Evolutionary conservation across 2,113 vertebrate genomes (phyloP), one percentile per base, ranked within the genome.

Genomic region (Callipepla squamata): DNA sequence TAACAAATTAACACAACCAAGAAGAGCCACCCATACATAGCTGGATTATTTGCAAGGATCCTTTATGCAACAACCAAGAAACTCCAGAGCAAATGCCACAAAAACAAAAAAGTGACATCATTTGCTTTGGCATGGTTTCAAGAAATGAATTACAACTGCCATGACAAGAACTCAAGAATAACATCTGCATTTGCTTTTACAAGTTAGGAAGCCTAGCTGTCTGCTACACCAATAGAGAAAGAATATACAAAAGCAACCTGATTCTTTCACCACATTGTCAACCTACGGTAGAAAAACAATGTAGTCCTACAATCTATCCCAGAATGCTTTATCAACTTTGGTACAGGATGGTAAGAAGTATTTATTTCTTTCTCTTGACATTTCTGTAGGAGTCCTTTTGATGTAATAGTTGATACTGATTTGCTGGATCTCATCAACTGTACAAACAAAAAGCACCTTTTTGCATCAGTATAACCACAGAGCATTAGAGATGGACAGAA

Each of bases 1-100:
- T 21, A 95, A 92, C 67, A 85, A 78, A 90, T 47, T 40, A 75
- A 75, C 32, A 84, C 32, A 75, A 93, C 93, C 96, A 92, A 94
- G 69, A 72, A 86, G 73, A 93, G 92, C 77, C 83, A 78, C 92
- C 80, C 90, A 78, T 63, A 20, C 32, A 81, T 0, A 70, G 23
- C 30, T 57, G 55, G 87, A 82, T 21, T 92, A 19, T 51, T 84
- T 92, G 65, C 80, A 93, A 70, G 47, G 93, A 47, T 90, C 61
- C 32, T 95, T 74, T 92, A 80, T 55, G 82, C 57, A 94, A 85
- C 92, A 93, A 96, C 85, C 72, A 51, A 47, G 85, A 85, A 94
- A 86, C 10, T 50, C 34, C 38, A 42, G 9, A 82, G 23, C 19
- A 34, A 91, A 59, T 63, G 68, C 70, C 63, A 87, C 50, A 83